Percentiles rank a stretch among this genome's conserved stretches.
Conservation (phyloP, 2,113 vertebrate species). For the Peromyscus californicus region DNA sequence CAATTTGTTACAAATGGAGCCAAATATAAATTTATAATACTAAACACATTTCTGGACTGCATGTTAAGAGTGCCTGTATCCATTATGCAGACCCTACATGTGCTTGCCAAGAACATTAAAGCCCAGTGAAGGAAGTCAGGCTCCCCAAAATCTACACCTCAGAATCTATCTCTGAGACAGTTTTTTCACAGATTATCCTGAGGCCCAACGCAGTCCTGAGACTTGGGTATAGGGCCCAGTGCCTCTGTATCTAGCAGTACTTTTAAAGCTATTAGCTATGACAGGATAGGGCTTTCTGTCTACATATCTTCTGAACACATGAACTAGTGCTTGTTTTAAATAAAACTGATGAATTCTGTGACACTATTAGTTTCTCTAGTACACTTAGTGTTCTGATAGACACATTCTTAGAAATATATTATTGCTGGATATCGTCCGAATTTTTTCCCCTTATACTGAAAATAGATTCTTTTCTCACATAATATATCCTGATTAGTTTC, state of each 20-base stretch:
- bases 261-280: not conserved
- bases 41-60: not conserved
- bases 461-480: not conserved
- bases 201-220: not conserved
- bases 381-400: not conserved
- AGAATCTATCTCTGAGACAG: not conserved
- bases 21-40: not conserved
- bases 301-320: not conserved
- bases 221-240: not conserved
- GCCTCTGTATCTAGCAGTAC: not conserved
- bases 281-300: not conserved
- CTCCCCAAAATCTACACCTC: not conserved
- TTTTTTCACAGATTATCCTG: not conserved
- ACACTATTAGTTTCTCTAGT: not conserved
- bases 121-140: accelerated
- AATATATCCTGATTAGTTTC: not conserved
- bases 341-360: not conserved
- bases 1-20: not conserved
- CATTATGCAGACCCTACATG: accelerated
- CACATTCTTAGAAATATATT: not conserved
- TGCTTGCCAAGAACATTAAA: not conserved
- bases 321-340: not conserved
- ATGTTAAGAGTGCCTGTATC: accelerated
- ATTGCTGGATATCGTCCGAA: not conserved
- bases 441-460: not conserved